Evolutionary conservation across 2,888 invertebrate genomes (phyloP).

Genomic region (Rhamnusium bicolor): DNA sequence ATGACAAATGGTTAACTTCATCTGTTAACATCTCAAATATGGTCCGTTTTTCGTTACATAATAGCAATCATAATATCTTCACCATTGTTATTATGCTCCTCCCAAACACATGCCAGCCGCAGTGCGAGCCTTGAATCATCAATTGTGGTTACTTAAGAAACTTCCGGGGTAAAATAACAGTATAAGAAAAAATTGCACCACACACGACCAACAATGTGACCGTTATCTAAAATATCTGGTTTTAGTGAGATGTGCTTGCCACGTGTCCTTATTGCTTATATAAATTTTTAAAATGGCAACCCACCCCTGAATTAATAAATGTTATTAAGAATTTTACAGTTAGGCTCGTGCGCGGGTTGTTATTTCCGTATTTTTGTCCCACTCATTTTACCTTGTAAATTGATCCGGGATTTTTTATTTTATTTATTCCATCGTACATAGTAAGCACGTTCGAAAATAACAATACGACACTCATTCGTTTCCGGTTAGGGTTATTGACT

Average conservation of each 20-base stretch:
- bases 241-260: constrained; percentile 29
- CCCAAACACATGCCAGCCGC: constrained; percentile 23
- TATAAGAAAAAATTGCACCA: constrained; percentile 10
- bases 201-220: constrained; percentile 33
- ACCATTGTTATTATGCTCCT: constrained; percentile 1
- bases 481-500: constrained; percentile 50
- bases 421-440: constrained; percentile 21
- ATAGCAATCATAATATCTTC: constrained; percentile 2
- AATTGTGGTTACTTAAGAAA: constrained; percentile 6
- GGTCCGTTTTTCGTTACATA: constrained; percentile 8
- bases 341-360: constrained; percentile 26
- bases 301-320: constrained; percentile 18
- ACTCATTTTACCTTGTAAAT: constrained; percentile 7
- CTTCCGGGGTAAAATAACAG: constrained; percentile 28
- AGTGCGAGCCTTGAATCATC: neutral
- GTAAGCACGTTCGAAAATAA: constrained; percentile 39
- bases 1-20: neutral
- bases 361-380: constrained; percentile 15
- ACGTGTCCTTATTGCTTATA: constrained; percentile 24
- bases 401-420: constrained; percentile 17
- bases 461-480: constrained; percentile 41
- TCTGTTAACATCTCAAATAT: neutral
- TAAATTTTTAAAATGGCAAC: neutral
- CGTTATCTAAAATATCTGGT: constrained; percentile 35
- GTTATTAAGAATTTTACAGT: constrained; percentile 23